A percentile compares a stretch with the other conserved stretches of the same genome.
These are phyloP conservation scores for Elysia chlorotica DNA, from an alignment of 1,140 invertebrate genomes.

Conservation along the genomic window DNA sequence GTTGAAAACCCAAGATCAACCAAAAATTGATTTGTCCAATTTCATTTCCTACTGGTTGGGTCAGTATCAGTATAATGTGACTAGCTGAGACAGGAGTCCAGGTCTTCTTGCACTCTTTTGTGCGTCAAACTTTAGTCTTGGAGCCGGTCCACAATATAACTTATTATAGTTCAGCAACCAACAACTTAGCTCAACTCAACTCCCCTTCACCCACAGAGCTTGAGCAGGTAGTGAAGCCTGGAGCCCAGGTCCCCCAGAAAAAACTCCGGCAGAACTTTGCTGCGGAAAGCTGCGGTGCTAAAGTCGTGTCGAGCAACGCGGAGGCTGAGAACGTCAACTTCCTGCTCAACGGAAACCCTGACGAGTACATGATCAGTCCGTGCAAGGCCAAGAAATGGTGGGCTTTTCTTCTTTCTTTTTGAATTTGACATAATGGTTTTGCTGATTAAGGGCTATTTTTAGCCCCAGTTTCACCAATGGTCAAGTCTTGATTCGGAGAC, in stretches of 20 bases:
- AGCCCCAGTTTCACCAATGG: no score
- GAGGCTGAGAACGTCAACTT: slow-evolving; percentile 82
- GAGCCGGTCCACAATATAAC: not conserved
- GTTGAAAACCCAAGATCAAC: no score
- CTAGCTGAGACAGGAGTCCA: not conserved
- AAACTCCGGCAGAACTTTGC: slow-evolving; percentile 69
- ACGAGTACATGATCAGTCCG: slow-evolving; percentile 98
- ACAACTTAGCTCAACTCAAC: not conserved
- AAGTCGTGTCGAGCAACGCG: slow-evolving; percentile 88
- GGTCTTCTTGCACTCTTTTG: not conserved
- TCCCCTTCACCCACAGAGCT: not conserved
- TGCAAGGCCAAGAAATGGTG: slow-evolving; percentile 72
- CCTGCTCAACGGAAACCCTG: slow-evolving; percentile 84
- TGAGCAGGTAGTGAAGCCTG: not conserved
- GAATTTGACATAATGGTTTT: no score
- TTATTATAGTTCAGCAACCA: not conserved
- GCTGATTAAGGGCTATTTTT: no score
- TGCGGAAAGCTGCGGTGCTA: slow-evolving; percentile 94
- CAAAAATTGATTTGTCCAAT: no score
- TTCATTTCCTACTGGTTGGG: not conserved
- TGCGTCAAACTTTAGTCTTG: not conserved
- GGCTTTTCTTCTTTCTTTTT: no score
- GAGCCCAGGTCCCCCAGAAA: slow-evolving; percentile 56
- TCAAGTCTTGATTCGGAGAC: no score
- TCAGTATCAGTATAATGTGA: not conserved